phyloP scores from a whole-genome alignment of 1,140 invertebrate species.

The Cyphomyrmex costatus region DNA sequence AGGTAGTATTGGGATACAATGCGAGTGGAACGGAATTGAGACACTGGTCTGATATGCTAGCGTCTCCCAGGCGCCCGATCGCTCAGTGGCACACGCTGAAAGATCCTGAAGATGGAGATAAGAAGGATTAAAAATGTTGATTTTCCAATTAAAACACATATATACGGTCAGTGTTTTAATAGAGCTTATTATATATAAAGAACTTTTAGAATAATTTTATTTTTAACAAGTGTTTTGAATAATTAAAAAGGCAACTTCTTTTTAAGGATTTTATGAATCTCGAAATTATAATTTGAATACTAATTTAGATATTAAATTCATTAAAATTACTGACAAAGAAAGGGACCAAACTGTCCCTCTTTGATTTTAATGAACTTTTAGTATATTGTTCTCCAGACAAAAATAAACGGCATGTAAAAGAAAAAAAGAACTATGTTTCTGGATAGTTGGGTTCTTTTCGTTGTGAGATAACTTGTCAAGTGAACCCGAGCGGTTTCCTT shows the following conservation, averaged over 20 bases:
- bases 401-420: too few species aligned
- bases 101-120: conserved; percentile 97
- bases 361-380: too few species aligned
- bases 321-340: conserved; percentile 11
- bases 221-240: not conserved
- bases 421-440: too few species aligned
- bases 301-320: not conserved
- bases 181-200: too few species aligned
- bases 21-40: conserved; percentile 98
- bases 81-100: conserved; percentile 99
- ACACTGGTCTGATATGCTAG: conserved; percentile 99
- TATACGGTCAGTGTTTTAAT: not conserved
- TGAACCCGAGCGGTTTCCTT: not conserved
- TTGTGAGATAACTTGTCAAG: not conserved
- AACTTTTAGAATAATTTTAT: not conserved
- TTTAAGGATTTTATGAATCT: not conserved
- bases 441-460: too few species aligned
- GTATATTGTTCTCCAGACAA: too few species aligned
- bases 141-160: conserved; percentile 69
- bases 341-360: too few species aligned
- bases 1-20: conserved; percentile 98
- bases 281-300: conserved; percentile 32
- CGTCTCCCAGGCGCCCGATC: conserved; percentile 98
- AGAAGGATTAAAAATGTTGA: conserved; percentile 91
- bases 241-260: not conserved